Evolutionary conservation across 2,888 invertebrate species (phyloP).

Genomic region (Drosophila subsilvestris): DNA sequence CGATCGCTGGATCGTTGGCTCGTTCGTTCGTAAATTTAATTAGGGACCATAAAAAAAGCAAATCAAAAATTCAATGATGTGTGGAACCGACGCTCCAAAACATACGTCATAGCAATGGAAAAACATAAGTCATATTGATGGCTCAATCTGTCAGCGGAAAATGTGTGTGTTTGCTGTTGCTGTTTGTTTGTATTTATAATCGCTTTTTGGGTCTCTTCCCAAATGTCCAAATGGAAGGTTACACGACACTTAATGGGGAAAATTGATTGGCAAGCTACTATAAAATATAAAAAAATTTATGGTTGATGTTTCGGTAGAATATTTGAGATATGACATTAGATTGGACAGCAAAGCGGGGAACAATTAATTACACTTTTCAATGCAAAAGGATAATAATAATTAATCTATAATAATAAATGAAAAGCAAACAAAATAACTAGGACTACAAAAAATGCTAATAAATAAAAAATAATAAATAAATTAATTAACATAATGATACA

Average conservation of each 20-base stretch:
- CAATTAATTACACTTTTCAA: no score
- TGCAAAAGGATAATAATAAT: no score
- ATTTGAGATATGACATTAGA: neutral
- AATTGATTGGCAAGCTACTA: neutral
- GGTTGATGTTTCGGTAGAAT: neutral
- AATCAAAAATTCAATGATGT: constrained; percentile 1
- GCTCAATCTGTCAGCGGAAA: constrained; percentile 1
- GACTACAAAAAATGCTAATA: no score
- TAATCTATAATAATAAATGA: no score
- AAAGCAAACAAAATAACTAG: no score
- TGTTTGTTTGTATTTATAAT: neutral
- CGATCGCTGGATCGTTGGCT: neutral
- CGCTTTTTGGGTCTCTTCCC: neutral
- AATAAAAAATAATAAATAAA: no score
- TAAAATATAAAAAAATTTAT: neutral
- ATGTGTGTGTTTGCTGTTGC: neutral
- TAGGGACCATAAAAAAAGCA: neutral
- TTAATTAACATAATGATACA: no score
- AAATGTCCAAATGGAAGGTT: neutral
- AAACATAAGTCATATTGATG: neutral
- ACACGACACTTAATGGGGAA: neutral
- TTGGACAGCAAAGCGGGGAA: no score
- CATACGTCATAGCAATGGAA: neutral
- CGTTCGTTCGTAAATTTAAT: neutral
- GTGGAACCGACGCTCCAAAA: neutral